A percentile compares a stretch with the other conserved stretches of the same genome.
Evolutionary conservation across 2,113 vertebrate genomes (phyloP).

Genomic region (Riparia riparia): DNA sequence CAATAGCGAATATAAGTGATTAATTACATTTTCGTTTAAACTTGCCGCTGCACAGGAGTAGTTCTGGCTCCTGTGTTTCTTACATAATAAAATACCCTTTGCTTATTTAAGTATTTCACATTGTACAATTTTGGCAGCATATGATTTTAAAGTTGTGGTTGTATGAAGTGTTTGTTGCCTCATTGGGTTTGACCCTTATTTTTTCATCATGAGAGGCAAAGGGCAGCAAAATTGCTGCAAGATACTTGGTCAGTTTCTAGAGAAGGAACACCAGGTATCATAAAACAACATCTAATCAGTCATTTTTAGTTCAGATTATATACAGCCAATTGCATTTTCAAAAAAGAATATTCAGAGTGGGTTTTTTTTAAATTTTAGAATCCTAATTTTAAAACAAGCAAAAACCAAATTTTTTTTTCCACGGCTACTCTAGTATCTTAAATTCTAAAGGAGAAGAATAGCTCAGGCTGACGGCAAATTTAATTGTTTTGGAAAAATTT

Average conservation of each 20-base stretch:
- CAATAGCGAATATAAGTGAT: not conserved
- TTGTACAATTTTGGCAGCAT: not conserved
- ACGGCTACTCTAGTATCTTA: not conserved
- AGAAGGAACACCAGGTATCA: not conserved
- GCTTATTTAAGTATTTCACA: not conserved
- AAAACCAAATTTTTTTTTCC: not conserved
- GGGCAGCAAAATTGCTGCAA: not conserved
- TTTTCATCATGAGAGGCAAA: not conserved
- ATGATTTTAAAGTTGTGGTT: not conserved
- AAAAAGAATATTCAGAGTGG: not conserved
- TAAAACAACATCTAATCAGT: not conserved
- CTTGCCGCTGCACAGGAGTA: not conserved
- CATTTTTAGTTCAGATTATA: not conserved
- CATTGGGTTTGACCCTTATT: not conserved
- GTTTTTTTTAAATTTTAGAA: not conserved
- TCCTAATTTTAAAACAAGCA: not conserved
- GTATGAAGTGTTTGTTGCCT: not conserved
- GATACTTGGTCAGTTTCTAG: not conserved
- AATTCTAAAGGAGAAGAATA: not conserved
- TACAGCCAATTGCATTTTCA: not conserved
- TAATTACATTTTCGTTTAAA: not conserved
- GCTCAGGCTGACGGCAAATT: not conserved
- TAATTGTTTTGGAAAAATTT: not conserved
- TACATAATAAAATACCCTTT: not conserved
- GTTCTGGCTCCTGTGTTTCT: not conserved